Evolutionary conservation across 2,888 invertebrate genomes (phyloP).

Genomic region (Schizotus pectinicornis): DNA sequence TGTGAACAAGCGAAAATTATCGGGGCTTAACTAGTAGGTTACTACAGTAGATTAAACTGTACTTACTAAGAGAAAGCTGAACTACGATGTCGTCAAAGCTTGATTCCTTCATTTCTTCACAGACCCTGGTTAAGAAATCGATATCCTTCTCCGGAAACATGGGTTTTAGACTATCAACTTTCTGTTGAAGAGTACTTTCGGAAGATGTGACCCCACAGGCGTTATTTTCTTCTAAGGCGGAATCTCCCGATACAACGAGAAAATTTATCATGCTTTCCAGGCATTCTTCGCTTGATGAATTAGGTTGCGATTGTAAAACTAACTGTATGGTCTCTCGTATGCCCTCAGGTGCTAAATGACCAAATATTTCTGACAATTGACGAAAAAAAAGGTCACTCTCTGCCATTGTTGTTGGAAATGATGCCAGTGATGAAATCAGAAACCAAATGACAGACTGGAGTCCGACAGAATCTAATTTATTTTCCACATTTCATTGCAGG

Average conservation of each 20-base stretch:
- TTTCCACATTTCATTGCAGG: too few species aligned
- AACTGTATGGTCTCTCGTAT: slow-evolving; percentile 11
- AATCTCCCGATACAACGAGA: slow-evolving; percentile 18
- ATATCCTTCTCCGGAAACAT: slow-evolving; percentile 30
- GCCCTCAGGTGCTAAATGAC: neutral
- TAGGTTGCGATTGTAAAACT: slow-evolving; percentile 5
- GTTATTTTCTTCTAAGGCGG: neutral
- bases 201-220: neutral
- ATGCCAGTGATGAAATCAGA: too few species aligned
- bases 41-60: too few species aligned
- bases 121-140: slow-evolving; percentile 23
- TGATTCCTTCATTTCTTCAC: slow-evolving; percentile 7
- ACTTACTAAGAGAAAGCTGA: neutral
- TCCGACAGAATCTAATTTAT: too few species aligned
- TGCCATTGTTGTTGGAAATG: too few species aligned
- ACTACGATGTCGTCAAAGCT: slow-evolving; percentile 18
- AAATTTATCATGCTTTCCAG: slow-evolving; percentile 24
- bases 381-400: neutral
- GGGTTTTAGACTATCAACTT: neutral
- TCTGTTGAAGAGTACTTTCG: neutral
- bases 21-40: too few species aligned
- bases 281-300: slow-evolving; percentile 7
- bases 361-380: neutral
- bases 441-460: too few species aligned
- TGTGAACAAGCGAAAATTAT: too few species aligned